These are phyloP conservation scores for Phrynocephalus forsythii DNA, from an alignment of 2,797 vertebrate species.

Conservation along the genomic window DNA sequence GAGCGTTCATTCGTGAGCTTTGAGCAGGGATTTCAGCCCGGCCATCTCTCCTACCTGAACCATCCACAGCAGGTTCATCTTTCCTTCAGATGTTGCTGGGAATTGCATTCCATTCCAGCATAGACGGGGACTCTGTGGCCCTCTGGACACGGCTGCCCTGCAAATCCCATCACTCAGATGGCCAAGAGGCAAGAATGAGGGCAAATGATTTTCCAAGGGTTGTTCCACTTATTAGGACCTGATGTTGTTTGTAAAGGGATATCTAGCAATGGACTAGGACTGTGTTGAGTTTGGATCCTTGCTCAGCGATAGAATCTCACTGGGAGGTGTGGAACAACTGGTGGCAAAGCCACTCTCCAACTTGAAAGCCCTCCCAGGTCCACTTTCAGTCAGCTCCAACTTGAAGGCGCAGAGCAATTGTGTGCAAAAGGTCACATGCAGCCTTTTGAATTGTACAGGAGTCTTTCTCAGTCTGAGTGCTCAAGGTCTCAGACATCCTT, in stretches of 20 bases:
- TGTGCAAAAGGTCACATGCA: not conserved
- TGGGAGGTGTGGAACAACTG: no score
- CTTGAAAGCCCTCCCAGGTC: no score
- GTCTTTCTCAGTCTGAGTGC: not conserved
- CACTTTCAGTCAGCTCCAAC: no score
- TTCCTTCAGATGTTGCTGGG: no score
- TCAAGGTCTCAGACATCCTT: no score
- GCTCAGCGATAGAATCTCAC: no score
- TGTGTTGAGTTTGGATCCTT: no score
- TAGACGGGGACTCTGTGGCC: not conserved
- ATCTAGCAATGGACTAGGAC: no score
- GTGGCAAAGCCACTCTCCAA: no score
- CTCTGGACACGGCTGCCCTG: not conserved
- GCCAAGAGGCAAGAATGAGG: not conserved
- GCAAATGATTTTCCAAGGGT: not conserved
- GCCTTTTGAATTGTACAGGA: not conserved
- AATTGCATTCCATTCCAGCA: not conserved
- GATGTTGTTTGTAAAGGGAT: no score
- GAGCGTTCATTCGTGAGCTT: not conserved
- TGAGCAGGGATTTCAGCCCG: not conserved
- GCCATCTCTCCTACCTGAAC: not conserved
- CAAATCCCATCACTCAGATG: not conserved
- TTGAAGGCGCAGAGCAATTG: no score
- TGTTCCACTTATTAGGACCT: not conserved
- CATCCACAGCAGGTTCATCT: no score